Evolutionary conservation across 2,113 vertebrate species (phyloP), one percentile per base, ranked within the genome.

Genomic region (Crotalus helleri): DNA sequence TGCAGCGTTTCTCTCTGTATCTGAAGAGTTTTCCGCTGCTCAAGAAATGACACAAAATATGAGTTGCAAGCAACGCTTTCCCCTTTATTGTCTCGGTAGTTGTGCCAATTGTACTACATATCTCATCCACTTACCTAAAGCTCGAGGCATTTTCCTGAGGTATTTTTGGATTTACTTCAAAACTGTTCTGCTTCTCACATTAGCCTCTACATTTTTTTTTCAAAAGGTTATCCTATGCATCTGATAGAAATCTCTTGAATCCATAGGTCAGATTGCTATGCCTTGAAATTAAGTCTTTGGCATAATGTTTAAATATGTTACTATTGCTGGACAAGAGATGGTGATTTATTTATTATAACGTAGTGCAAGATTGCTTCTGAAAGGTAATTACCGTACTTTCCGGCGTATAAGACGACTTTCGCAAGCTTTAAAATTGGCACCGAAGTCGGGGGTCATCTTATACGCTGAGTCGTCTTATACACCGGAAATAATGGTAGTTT

Each of bases 1-100:
- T 58, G 57, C 5, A 94, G 23, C 0, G 49, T 90, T 92, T 96
- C 95, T 95, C 85, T n/a, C 94, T 46, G 95, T 55, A 96, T 94
- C 91, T 95, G 44, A 96, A 54, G 92, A 93, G 64, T 90, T 93
- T 33, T 58, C 92, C 44, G 44, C 61, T 94, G 89, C 5, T 88
- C 39, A 69, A 10, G 87, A 55, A 92, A 61, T 0, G 57, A 5
- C 33, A 5, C 46, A 53, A 55, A 19, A 19, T 55, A 55, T 33
- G 15, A 5, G 9, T 21, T n/a, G 23, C 53, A 33, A n/a, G 29
- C 61, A 44, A 44, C 26, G 9, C 6, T 44, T n/a, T 87, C 24
- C 13, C 15, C n/a, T 54, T 54, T 44, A 90, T 1, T 26, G 26
- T 54, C 17, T 49, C 33, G 8, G 23, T 54, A 54, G 19, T 51